Evolutionary conservation across 2,113 vertebrate species (phyloP).

Genomic region (Hemicordylus capensis): DNA sequence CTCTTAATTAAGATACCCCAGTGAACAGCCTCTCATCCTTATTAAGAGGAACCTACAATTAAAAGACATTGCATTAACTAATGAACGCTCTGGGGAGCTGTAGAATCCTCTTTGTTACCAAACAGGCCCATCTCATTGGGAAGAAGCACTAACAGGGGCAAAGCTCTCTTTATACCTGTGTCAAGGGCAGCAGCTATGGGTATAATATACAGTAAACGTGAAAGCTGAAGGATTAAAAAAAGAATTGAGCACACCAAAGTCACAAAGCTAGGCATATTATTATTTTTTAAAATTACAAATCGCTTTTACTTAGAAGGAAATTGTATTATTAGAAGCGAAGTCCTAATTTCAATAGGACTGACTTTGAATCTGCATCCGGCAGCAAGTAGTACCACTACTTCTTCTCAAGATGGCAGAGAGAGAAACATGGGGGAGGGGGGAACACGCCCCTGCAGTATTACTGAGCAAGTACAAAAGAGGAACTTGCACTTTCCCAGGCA

Average conservation of each 20-base stretch:
- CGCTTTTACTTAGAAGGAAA: neutral
- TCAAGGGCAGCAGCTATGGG: neutral
- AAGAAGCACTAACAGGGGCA: neutral
- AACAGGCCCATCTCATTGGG: neutral
- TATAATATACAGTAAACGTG: neutral
- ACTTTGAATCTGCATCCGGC: too few relatives aligned
- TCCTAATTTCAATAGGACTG: too few relatives aligned
- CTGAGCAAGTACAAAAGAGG: neutral
- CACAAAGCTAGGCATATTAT: neutral
- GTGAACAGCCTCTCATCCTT: slow-evolving; percentile 48
- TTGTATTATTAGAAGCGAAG: too few relatives aligned
- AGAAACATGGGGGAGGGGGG: neutral
- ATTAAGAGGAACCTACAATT: slow-evolving; percentile 48
- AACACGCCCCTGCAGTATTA: too few relatives aligned
- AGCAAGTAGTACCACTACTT: too few relatives aligned
- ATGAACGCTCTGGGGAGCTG: neutral
- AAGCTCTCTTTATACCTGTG: neutral
- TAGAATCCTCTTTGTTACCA: neutral
- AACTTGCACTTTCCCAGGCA: neutral
- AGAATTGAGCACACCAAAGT: neutral
- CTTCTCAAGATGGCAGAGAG: neutral
- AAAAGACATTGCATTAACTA: slow-evolving; percentile 41
- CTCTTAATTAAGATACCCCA: slow-evolving; percentile 59
- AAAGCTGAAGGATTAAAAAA: neutral
- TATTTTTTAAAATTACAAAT: neutral